These are phyloP conservation scores for Caranx melampygus DNA, from an alignment of 2,113 vertebrate species.

Conservation along the genomic window DNA sequence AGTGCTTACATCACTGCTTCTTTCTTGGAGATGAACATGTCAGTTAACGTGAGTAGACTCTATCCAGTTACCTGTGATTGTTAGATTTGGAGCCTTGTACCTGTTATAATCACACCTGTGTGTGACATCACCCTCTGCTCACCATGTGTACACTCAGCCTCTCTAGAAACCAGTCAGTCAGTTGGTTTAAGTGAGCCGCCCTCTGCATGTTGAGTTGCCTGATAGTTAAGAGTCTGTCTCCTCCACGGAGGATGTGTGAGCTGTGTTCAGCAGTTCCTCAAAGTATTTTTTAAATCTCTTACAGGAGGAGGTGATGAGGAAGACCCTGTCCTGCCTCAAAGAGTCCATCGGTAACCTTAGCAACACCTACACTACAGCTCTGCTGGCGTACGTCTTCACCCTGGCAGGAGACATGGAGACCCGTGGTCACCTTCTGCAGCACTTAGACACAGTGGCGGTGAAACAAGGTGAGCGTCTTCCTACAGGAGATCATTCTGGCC, in stretches of 20 bases:
- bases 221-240: too few species aligned
- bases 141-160: too few species aligned
- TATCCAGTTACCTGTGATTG: too few species aligned
- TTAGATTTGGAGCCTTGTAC: too few species aligned
- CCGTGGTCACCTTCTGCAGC: slow-evolving; percentile 65
- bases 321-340: slow-evolving; percentile 83
- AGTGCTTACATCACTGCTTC: slow-evolving; percentile 84
- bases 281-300: not conserved
- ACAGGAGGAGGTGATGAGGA: slow-evolving; percentile 77
- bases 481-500: not conserved
- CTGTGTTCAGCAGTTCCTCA: too few species aligned
- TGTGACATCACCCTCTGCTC: too few species aligned
- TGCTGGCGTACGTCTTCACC: slow-evolving; percentile 89
- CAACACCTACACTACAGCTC: slow-evolving; percentile 85
- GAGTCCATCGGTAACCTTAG: slow-evolving; percentile 48
- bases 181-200: too few species aligned
- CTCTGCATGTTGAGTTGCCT: too few species aligned
- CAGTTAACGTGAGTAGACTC: too few species aligned
- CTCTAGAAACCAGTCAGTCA: too few species aligned
- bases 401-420: slow-evolving; percentile 83
- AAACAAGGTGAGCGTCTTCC: slow-evolving; percentile 47
- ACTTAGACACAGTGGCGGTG: slow-evolving; percentile 52
- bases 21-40: slow-evolving; percentile 79
- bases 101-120: too few species aligned
- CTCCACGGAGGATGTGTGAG: too few species aligned